Evolutionary conservation across 2,888 invertebrate genomes (phyloP), one percentile per base, ranked within the genome.

Genomic region (Agrilus mali): DNA sequence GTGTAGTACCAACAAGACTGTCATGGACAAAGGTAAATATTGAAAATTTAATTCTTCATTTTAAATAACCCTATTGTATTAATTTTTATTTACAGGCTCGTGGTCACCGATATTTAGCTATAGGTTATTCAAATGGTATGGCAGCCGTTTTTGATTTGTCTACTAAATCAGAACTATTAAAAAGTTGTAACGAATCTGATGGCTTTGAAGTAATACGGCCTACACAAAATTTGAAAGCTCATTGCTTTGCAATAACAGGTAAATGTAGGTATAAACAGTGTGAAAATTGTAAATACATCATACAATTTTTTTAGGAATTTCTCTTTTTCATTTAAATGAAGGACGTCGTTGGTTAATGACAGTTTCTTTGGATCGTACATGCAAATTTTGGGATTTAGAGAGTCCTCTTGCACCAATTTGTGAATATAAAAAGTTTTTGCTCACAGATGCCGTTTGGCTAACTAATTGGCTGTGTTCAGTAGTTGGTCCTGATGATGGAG

Each of bases 341-440:
- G 78, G 77, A 48, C 75, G 76, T 32, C 73, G 78, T 54, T 82
- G 75, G 64, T 61, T 84, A 39, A 72, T 79, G 34, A 78, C 81
- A 0, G 77, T 76, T 2, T 77, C 80, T 7, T 65, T 74, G 33
- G 85, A 86, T 60, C 77, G 80, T 36, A 69, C 71, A 43, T 71
- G 76, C 17, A 80, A 78, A 63, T 72, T 81, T 43, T 86, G 84
- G 84, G 80, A 86, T 60, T 73, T 82, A 41, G 62, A 69, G 40
- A 64, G 71, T 49, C 57, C 61, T 33, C 59, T 53, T 17, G 55
- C 53, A 31, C 69, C 72, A 2, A 57, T 71, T 20, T 59, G 53
- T 31, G 48, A 47, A n/a, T 36, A 52, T 3, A 69, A 65, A 48
- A 67, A 64, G 45, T 67, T 68, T 36, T 55, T 68, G 10, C 58